Evolutionary conservation across 1,140 invertebrate species (phyloP).

Genomic region (Saccostrea cuccullata): DNA sequence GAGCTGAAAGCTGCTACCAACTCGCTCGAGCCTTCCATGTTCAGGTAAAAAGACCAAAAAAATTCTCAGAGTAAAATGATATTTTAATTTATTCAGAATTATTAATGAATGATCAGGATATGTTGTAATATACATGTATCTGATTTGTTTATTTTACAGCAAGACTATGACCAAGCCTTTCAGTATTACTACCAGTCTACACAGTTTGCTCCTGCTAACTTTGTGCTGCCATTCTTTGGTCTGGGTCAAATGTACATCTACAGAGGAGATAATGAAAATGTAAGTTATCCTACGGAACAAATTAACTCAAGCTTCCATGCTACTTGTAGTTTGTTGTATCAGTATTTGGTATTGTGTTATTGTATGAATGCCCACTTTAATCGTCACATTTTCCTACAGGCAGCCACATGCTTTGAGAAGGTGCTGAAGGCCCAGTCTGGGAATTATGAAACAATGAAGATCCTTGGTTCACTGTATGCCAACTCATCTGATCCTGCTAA

Average conservation of each 20-base stretch:
- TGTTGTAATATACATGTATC: too few relatives aligned
- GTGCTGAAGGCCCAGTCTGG: conserved; percentile 97
- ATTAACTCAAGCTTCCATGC: background rate
- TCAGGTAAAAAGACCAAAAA: conserved; percentile 81
- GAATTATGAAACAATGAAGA: conserved; percentile 99
- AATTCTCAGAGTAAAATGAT: background rate
- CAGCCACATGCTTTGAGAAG: conserved; percentile 98
- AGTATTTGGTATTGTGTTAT: too few relatives aligned
- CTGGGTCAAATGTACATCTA: conserved; percentile 99
- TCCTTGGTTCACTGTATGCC: conserved; percentile 97
- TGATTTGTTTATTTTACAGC: conserved; percentile 78
- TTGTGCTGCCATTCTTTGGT: conserved; percentile 98
- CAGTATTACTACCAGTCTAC: conserved; percentile 99
- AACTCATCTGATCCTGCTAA: conserved; percentile 92
- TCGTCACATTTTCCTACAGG: conserved; percentile 82
- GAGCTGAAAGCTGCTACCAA: conserved; percentile 99
- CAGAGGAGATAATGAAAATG: conserved; percentile 97
- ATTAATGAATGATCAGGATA: background rate
- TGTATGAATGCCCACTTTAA: background rate
- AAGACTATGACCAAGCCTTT: conserved; percentile 98
- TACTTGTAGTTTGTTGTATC: too few relatives aligned
- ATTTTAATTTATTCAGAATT: background rate
- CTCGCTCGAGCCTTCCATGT: conserved; percentile 97
- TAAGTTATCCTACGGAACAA: conserved; percentile 77
- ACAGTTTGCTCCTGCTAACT: conserved; percentile 95